Conservation (phyloP, 2,888 invertebrate species). For the Seira sanloemensis region DNA sequence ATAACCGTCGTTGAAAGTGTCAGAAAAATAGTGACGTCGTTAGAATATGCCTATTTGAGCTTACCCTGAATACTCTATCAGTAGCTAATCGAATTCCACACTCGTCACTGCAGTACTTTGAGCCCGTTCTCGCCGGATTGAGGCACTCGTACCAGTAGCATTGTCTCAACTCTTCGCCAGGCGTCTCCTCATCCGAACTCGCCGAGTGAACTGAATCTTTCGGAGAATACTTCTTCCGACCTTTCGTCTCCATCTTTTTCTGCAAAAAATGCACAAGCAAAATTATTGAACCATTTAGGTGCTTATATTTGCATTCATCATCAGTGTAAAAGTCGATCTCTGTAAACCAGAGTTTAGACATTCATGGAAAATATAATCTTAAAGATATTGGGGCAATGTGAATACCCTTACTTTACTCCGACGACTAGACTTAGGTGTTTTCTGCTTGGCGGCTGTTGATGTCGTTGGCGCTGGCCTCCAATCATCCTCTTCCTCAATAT, state of each 20-base stretch:
- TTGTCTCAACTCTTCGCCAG: conserved; percentile 77
- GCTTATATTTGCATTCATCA: too few relatives aligned
- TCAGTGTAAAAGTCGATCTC: too few relatives aligned
- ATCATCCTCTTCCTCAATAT: conserved; percentile 70
- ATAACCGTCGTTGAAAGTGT: too few relatives aligned
- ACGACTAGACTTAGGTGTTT: conserved; percentile 41
- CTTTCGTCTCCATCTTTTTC: conserved; percentile 47
- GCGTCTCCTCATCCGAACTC: conserved; percentile 75
- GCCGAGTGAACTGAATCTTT: conserved; percentile 74
- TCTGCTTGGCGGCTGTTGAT: not conserved
- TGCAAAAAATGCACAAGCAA: conserved; percentile 11
- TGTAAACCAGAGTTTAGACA: too few relatives aligned
- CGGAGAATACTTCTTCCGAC: conserved; percentile 41
- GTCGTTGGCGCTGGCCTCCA: conserved; percentile 51
- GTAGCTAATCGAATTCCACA: conserved; percentile 94
- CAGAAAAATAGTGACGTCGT: too few relatives aligned
- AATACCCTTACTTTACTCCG: conserved; percentile 26
- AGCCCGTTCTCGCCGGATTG: conserved; percentile 84
- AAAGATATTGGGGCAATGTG: too few relatives aligned
- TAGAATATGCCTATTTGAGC: too few relatives aligned
- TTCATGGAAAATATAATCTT: too few relatives aligned
- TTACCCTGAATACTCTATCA: conserved; percentile 87
- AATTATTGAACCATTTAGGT: not conserved
- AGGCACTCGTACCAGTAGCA: conserved; percentile 95
- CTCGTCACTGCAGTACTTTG: conserved; percentile 95